Evolutionary conservation across 2,113 vertebrate species (phyloP).

Genomic region (Himantopus leucocephalus): DNA sequence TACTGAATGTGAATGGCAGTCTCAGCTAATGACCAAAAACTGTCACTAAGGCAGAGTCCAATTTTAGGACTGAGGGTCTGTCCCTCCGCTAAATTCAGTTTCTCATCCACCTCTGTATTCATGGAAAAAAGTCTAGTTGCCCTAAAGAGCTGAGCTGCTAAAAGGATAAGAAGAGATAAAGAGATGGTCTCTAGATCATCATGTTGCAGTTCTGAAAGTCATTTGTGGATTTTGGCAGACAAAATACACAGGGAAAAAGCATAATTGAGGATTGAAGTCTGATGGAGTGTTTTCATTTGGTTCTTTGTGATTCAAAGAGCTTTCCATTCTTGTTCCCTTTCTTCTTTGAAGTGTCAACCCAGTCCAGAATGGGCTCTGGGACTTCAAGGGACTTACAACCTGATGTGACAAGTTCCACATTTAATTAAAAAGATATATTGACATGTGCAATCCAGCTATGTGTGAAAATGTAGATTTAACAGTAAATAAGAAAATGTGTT

Average conservation of each 20-base stretch:
- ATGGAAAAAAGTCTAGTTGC: neutral
- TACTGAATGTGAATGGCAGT: neutral
- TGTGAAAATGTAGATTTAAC: slow-evolving; percentile 31
- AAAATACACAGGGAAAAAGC: neutral
- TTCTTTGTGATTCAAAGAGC: slow-evolving; percentile 2
- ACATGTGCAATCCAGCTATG: neutral
- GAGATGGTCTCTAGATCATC: neutral
- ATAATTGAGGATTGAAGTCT: neutral
- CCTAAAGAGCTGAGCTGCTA: neutral
- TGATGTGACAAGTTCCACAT: slow-evolving; percentile 34
- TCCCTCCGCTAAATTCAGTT: neutral
- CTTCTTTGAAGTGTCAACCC: slow-evolving; percentile 19
- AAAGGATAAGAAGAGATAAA: neutral
- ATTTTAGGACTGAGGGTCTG: neutral
- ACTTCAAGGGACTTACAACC: slow-evolving; percentile 39
- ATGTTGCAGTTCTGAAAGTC: neutral
- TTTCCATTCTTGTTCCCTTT: slow-evolving; percentile 16
- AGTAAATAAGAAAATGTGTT: slow-evolving; percentile 19
- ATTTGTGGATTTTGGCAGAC: neutral
- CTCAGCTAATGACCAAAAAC: neutral
- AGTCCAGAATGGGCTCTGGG: slow-evolving; percentile 16
- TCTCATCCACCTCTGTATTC: neutral
- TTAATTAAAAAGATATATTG: slow-evolving; percentile 28
- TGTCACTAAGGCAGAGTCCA: neutral
- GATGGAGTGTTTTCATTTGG: neutral